Evolutionary conservation across 2,888 invertebrate species (phyloP).

Genomic region (Panopea generosa): DNA sequence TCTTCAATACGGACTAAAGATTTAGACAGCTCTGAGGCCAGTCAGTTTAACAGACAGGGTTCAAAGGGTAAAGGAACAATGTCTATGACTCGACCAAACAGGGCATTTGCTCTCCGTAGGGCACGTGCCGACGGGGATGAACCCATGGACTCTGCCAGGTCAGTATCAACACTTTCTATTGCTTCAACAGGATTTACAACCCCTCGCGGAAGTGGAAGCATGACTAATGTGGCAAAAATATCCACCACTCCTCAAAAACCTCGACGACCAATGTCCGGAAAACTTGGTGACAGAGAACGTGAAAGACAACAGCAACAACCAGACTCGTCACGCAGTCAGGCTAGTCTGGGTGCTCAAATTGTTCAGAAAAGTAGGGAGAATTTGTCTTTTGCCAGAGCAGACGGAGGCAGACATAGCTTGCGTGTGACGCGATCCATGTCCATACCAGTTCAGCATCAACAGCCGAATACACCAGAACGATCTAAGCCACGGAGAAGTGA

Average conservation of each 20-base stretch:
- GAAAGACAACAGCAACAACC: constrained; percentile 15
- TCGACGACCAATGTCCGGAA: constrained; percentile 60
- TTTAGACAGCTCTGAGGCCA: constrained; percentile 84
- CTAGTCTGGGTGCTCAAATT: constrained; percentile 79
- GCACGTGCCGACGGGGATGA: constrained; percentile 85
- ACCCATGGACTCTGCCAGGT: constrained; percentile 53
- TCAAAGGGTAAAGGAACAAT: constrained; percentile 81
- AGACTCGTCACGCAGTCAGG: constrained; percentile 72
- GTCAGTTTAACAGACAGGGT: constrained; percentile 78
- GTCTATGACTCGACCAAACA: constrained; percentile 87
- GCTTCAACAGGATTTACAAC: constrained; percentile 54
- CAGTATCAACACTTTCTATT: constrained; percentile 47
- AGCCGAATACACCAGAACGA: constrained; percentile 35
- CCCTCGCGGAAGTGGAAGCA: constrained; percentile 51
- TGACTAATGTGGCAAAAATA: constrained; percentile 56
- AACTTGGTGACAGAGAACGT: constrained; percentile 39
- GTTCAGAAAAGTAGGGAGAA: constrained; percentile 75
- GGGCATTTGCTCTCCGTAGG: constrained; percentile 89
- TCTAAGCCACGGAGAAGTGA: constrained; percentile 60
- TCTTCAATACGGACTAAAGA: constrained; percentile 44
- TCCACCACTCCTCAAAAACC: constrained; percentile 64
- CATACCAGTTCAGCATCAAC: constrained; percentile 50
- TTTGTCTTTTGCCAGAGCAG: constrained; percentile 60
- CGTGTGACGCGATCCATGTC: constrained; percentile 62
- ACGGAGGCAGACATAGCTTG: constrained; percentile 77